Evolutionary conservation across 2,113 vertebrate species (phyloP).

Genomic region (Taxidea taxus): DNA sequence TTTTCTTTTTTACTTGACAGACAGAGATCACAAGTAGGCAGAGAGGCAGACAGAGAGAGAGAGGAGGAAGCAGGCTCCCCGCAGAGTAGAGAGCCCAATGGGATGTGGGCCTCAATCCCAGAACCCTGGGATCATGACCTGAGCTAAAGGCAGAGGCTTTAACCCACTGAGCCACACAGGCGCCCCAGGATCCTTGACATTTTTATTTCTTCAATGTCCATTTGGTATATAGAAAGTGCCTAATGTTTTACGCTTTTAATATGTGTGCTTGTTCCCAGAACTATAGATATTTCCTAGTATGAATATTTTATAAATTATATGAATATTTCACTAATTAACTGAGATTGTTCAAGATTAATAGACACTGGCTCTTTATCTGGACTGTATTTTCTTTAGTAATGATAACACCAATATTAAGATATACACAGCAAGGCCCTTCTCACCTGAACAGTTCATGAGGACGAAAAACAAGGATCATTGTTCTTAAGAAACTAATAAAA

Average conservation of each 20-base stretch:
- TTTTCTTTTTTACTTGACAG: too few species aligned
- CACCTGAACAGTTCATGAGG: slow-evolving; percentile 14
- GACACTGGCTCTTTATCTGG: not conserved
- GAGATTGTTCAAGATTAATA: not conserved
- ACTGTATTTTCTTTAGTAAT: not conserved
- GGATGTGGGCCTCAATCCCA: too few species aligned
- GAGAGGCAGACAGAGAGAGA: too few species aligned
- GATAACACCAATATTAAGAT: not conserved
- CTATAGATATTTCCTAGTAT: slow-evolving; percentile 33
- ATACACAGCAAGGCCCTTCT: not conserved
- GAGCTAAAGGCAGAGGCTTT: too few species aligned
- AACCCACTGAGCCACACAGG: too few species aligned
- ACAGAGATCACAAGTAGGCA: too few species aligned
- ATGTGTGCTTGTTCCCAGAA: not conserved
- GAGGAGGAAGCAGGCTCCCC: too few species aligned
- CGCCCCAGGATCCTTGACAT: not conserved
- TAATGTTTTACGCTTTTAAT: slow-evolving; percentile 47
- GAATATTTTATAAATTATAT: slow-evolving; percentile 42
- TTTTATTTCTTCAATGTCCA: not conserved
- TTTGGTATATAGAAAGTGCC: not conserved
- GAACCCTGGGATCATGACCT: too few species aligned
- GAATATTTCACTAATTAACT: slow-evolving; percentile 33
- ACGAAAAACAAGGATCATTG: slow-evolving; percentile 4
- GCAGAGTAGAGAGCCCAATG: too few species aligned
- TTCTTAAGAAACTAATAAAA: not conserved